Percentiles rank a stretch among this genome's conserved stretches.
These are phyloP conservation scores for Protaetia brevitarsis DNA, from an alignment of 1,140 invertebrate species.

Conservation along the genomic window DNA sequence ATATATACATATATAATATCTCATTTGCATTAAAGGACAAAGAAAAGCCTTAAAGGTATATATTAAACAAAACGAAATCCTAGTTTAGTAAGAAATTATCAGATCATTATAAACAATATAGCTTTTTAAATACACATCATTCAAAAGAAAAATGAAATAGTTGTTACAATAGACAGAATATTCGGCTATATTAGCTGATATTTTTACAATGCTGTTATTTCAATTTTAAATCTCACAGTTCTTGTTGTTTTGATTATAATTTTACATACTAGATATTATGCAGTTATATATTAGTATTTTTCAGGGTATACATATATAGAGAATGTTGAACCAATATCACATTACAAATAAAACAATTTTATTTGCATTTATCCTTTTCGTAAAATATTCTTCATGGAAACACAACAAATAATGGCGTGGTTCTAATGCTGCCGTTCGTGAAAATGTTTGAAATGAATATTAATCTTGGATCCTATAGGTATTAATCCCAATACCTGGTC, in stretches of 20 bases:
- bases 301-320: not conserved
- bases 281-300: not conserved
- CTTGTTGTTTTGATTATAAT: not conserved
- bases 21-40: not conserved
- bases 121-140: not conserved
- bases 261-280: not conserved
- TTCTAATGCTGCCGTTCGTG: not conserved
- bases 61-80: not conserved
- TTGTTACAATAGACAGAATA: not conserved
- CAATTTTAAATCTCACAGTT: not conserved
- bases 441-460: not conserved
- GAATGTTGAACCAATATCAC: not conserved
- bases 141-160: not conserved
- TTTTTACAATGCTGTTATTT: conserved; percentile 6
- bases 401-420: not conserved
- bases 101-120: not conserved
- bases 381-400: not conserved
- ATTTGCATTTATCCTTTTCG: not conserved
- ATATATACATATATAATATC: conserved; percentile 10
- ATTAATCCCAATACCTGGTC: conserved; percentile 25
- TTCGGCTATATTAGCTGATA: conserved; percentile 1
- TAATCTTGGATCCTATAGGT: conserved; percentile 26
- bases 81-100: not conserved
- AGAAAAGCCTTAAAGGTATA: not conserved
- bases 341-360: not conserved